Evolutionary conservation across 1,140 invertebrate species (phyloP), one percentile per base, ranked within the genome.

Genomic region (Vollenhovia emeryi): DNA sequence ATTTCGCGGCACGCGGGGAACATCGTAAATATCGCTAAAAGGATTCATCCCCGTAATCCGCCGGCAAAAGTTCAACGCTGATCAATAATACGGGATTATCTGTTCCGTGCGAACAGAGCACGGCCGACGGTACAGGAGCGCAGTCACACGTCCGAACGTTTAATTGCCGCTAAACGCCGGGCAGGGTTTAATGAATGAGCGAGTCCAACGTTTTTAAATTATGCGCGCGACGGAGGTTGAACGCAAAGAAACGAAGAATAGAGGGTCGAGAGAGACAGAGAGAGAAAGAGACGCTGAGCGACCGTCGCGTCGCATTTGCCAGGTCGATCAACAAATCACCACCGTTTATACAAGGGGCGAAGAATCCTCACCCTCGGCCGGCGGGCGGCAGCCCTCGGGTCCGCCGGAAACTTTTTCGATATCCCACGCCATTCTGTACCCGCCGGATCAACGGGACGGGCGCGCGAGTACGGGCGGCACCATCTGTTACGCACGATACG

Each of bases 41-140:
- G 59, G 71, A 84, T 74, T 84, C 71, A 84, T 76, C 55, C 18
- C 57, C 57, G 18, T 74, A 76, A 62, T 76, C 71, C 59, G 40
- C 57, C 55, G 55, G 43, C 80, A 43, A 84, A 84, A 74, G 82
- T 75, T 84, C 69, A 75, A 11, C n/a, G 15, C 71, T 84, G 59
- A 76, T 75, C 80, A 84, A 76, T 75, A 76, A 84, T 75, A 55
- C 59, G 43, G 69, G 73, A 84, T 84, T 84, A 84, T 62, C 73
- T 18, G 59, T 9, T 24, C 43, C 45, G 48, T 48, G 45, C 48
- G 64, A 55, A 21, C 60, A 24, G 13, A 5, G 3, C 48, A 33
- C 24, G 15, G n/a, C 40, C 30, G 24, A 7, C 7, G 11, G 21
- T 27, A 30, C 33, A 33, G n/a, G 7, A n/a, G 50, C 15, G 24